These are phyloP conservation scores for Philopedon plagiatum DNA, from an alignment of 2,888 invertebrate species.

Conservation along the genomic window DNA sequence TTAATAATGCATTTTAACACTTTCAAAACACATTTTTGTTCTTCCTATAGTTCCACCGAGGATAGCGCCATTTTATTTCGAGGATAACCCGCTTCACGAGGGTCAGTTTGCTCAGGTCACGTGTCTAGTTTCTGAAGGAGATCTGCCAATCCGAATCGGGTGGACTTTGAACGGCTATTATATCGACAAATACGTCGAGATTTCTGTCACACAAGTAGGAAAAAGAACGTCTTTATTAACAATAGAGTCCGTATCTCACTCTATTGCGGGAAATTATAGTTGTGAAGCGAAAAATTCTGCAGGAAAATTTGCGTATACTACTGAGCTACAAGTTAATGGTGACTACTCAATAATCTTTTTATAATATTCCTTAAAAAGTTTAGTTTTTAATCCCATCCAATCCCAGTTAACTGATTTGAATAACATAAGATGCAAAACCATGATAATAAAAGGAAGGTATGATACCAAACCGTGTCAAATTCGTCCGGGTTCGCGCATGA, in stretches of 20 bases:
- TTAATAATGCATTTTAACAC: slow-evolving; percentile 72
- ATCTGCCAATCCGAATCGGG: slow-evolving; percentile 80
- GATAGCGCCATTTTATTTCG: slow-evolving; percentile 84
- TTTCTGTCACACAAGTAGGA: slow-evolving; percentile 72
- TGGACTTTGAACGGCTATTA: slow-evolving; percentile 82
- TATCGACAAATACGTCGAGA: slow-evolving; percentile 72
- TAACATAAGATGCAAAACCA: too few species aligned
- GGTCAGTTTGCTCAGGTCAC: slow-evolving; percentile 67
- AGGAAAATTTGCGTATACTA: slow-evolving; percentile 74
- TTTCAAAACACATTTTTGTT: slow-evolving; percentile 19
- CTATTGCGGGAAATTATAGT: slow-evolving; percentile 78
- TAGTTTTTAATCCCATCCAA: slow-evolving; percentile 1
- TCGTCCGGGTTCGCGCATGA: too few species aligned
- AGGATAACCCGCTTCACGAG: slow-evolving; percentile 75
- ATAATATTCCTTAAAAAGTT: neutral
- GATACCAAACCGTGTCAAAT: too few species aligned
- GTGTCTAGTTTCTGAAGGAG: slow-evolving; percentile 81
- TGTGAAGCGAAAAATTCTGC: slow-evolving; percentile 77
- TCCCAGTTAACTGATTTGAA: neutral
- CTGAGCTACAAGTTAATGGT: slow-evolving; percentile 79
- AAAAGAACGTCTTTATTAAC: slow-evolving; percentile 77
- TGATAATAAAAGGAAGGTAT: too few species aligned
- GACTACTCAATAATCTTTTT: too few species aligned
- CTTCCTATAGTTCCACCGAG: slow-evolving; percentile 82
- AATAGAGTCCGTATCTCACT: slow-evolving; percentile 77